These are phyloP conservation scores for Luperina nickerlii DNA, from an alignment of 2,888 invertebrate species.

Conservation along the genomic window DNA sequence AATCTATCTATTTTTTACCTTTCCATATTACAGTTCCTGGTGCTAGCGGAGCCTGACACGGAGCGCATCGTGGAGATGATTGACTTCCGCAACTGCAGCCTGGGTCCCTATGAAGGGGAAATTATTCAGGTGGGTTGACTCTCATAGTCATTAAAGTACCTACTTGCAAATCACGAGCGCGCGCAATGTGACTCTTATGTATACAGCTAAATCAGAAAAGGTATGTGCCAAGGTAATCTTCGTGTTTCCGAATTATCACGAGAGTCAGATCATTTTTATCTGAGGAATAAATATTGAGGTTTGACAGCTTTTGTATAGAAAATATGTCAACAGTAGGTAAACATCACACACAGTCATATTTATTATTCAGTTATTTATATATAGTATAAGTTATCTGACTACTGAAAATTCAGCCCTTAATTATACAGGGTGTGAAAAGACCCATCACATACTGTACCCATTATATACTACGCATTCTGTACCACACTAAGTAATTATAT, in stretches of 20 bases:
- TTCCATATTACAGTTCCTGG: slow-evolving; percentile 75
- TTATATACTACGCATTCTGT: too few relatives aligned
- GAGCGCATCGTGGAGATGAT: slow-evolving; percentile 84
- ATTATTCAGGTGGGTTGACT: slow-evolving; percentile 75
- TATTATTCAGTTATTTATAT: too few relatives aligned
- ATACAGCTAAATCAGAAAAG: background rate
- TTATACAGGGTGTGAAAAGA: too few relatives aligned
- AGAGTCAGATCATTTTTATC: background rate
- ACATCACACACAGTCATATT: too few relatives aligned
- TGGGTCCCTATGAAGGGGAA: slow-evolving; percentile 75
- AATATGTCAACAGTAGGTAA: too few relatives aligned
- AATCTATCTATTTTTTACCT: background rate
- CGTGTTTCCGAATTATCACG: background rate
- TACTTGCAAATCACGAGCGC: too few relatives aligned
- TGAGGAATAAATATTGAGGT: background rate
- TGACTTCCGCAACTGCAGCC: slow-evolving; percentile 77
- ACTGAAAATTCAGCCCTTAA: too few relatives aligned
- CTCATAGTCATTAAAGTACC: too few relatives aligned
- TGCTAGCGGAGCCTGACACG: slow-evolving; percentile 79
- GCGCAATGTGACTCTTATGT: background rate
- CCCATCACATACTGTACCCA: too few relatives aligned
- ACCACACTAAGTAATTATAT: too few relatives aligned
- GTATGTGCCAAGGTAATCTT: background rate
- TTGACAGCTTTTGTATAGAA: too few relatives aligned
- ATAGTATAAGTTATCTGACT: too few relatives aligned